Percentiles rank a stretch among this genome's conserved stretches.
phyloP scores from a whole-genome alignment of 35 echinoderm and acorn worm species.

The Diadema setosum region DNA sequence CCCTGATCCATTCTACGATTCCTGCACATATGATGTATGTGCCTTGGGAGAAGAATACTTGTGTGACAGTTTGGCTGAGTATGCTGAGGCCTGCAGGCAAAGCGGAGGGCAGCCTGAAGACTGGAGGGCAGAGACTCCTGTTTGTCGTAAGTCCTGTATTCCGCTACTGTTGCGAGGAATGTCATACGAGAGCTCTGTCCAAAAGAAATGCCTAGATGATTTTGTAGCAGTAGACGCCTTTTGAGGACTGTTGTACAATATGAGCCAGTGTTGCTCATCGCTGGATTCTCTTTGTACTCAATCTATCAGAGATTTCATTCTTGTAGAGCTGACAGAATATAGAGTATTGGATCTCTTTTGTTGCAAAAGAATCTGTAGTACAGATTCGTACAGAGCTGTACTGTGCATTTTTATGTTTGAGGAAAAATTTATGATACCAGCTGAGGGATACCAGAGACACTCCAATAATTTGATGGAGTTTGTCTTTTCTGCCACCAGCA shows the following conservation, averaged over 20 bases:
- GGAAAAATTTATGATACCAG: background rate
- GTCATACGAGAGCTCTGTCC: background rate
- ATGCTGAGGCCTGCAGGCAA: slow-evolving; percentile 65
- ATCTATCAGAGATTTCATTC: no score
- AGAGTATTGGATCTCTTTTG: background rate
- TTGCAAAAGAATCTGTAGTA: background rate
- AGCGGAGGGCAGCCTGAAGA: slow-evolving; percentile 56
- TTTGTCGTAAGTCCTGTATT: slow-evolving; percentile 30
- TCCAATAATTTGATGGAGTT: background rate
- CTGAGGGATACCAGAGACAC: background rate
- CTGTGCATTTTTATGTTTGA: background rate
- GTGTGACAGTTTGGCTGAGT: slow-evolving; percentile 64
- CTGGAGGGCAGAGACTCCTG: slow-evolving; percentile 41
- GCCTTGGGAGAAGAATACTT: slow-evolving; percentile 34
- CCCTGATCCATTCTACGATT: slow-evolving; percentile 38
- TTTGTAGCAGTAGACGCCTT: no score
- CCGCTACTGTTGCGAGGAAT: background rate
- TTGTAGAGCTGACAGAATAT: background rate
- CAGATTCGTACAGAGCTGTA: background rate
- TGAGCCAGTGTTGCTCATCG: background rate
- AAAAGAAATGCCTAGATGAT: no score
- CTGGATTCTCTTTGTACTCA: background rate
- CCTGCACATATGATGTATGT: slow-evolving; percentile 84
- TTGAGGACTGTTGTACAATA: background rate
- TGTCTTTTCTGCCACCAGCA: background rate